Percentiles rank a stretch among this genome's conserved stretches.
Evolutionary conservation across 2,888 invertebrate species (phyloP).

Genomic region (Alentia gelatinosa): DNA sequence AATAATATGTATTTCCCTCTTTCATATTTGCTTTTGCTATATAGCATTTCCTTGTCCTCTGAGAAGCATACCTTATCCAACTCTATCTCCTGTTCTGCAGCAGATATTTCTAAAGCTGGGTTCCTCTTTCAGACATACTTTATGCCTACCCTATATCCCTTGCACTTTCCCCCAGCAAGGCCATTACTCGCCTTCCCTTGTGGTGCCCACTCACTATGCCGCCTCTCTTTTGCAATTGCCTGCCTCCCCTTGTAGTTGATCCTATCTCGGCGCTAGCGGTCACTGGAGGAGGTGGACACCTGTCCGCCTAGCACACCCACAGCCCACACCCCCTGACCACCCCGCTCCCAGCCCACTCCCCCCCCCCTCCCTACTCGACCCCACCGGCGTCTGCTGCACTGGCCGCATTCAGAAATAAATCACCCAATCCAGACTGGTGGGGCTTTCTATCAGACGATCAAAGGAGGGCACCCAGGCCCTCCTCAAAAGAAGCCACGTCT

Average conservation of each 20-base stretch:
- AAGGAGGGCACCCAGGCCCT: neutral
- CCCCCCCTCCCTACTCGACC: neutral
- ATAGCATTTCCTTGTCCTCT: too few species aligned
- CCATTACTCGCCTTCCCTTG: neutral
- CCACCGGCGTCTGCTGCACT: neutral
- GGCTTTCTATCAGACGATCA: conserved; percentile 24
- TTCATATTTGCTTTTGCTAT: too few species aligned
- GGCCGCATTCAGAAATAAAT: neutral
- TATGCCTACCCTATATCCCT: too few species aligned
- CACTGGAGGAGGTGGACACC: neutral
- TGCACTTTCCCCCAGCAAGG: neutral
- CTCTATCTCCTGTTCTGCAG: too few species aligned
- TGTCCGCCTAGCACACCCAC: neutral
- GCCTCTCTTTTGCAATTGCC: neutral
- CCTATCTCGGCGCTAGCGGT: neutral
- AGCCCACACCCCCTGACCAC: neutral
- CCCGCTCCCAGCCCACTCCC: neutral
- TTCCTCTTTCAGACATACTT: too few species aligned
- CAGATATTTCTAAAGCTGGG: too few species aligned
- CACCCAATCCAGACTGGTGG: neutral
- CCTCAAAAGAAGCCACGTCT: neutral
- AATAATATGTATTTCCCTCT: too few species aligned
- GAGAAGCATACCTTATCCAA: too few species aligned
- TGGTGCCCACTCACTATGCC: neutral
- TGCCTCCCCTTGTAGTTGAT: neutral